Evolutionary conservation across 2,113 vertebrate species (phyloP), one percentile per base, ranked within the genome.

Genomic region (Bambusicola thoracicus): DNA sequence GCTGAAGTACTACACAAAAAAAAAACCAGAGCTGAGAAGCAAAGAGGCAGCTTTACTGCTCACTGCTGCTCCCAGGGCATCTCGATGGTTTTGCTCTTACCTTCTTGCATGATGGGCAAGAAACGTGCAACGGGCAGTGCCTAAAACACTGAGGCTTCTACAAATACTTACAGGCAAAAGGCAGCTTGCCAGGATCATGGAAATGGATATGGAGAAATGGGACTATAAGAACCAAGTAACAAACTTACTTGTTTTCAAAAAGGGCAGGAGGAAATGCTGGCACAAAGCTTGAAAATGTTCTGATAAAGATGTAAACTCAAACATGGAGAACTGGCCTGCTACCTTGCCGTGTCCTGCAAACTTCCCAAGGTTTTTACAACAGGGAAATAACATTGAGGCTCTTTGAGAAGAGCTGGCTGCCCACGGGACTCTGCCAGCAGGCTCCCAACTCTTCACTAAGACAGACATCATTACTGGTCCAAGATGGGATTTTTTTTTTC

Each of bases 211-310:
- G 2, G 62, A 87, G 66, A 89, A 93, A 67, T 0, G 0, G 14
- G 32, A 75, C 5, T 36, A 79, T 29, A 59, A 89, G 84, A 78
- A 43, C 5, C 21, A 85, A 58, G 32, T 18, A 82, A 80, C 86
- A 32, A 17, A 85, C 38, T 85, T 90, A 36, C 36, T 59, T 94
- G 13, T 81, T 93, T 91, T 67, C 49, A 80, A 87, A 84, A 74
- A 21, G 0, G 0, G 21, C 0, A 1, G 13, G 34, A 82, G 19
- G 41, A 85, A 89, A 85, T 63, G 25, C 43, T 91, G 63, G 74
- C 78, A 79, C 22, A 80, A 82, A 79, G 72, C 59, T 62, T 65
- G 25, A 32, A 81, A 68, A 69, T 66, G 36, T 85, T 85, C 49
- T n/a, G 62, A 1, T 55, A 76, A 84, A 59, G 51, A 84, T 19